Evolutionary conservation across 92 coral and sea anemone genomes (phyloP).

Genomic region (Phymanthus crucifer): DNA sequence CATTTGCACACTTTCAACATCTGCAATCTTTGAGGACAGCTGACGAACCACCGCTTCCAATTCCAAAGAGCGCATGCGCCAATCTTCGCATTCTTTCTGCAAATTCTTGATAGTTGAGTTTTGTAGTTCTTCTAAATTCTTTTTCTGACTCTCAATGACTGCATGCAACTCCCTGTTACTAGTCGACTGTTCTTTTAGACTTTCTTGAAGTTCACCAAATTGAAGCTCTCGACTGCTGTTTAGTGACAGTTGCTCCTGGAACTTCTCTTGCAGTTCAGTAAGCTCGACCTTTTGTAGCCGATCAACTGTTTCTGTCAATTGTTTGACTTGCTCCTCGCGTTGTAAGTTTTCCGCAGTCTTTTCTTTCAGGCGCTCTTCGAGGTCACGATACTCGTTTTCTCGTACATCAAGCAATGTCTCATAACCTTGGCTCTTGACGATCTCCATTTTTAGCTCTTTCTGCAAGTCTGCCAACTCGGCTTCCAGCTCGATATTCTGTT

Average conservation of each 20-base stretch:
- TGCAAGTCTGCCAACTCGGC: slow-evolving; percentile 70
- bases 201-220: slow-evolving; percentile 24
- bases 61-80: slow-evolving; percentile 48
- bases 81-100: slow-evolving; percentile 43
- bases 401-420: slow-evolving; percentile 70
- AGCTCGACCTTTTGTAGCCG: slow-evolving; percentile 38
- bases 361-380: slow-evolving; percentile 61
- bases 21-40: slow-evolving; percentile 75
- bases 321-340: slow-evolving; percentile 42
- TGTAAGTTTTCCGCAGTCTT: slow-evolving; percentile 46
- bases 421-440: slow-evolving; percentile 62
- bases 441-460: slow-evolving; percentile 54
- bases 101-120: slow-evolving; percentile 30
- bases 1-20: slow-evolving; percentile 68
- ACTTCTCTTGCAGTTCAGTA: slow-evolving; percentile 15
- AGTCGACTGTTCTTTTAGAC: slow-evolving; percentile 29
- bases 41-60: slow-evolving; percentile 53
- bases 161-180: slow-evolving; percentile 35
- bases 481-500: slow-evolving; percentile 73
- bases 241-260: slow-evolving; percentile 51
- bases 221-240: slow-evolving; percentile 59
- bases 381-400: slow-evolving; percentile 63
- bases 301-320: slow-evolving; percentile 50
- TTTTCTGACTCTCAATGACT: slow-evolving; percentile 41
- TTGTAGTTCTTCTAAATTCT: slow-evolving; percentile 24